Percentiles rank a stretch among this genome's conserved stretches.
Conservation (phyloP, 1,140 invertebrate species). For the Philaenus spumarius region DNA sequence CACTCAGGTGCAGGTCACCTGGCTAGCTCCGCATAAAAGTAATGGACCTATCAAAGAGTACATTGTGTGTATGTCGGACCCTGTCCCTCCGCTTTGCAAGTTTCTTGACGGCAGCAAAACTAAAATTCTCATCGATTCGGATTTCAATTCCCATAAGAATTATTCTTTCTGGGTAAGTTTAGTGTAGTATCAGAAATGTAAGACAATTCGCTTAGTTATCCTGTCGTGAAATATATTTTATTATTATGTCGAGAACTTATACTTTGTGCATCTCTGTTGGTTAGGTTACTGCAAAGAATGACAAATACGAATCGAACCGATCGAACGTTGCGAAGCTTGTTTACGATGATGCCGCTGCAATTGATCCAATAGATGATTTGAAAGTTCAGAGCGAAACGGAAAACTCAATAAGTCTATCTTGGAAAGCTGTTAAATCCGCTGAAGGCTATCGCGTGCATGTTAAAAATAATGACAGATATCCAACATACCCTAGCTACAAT, state of each 20-base stretch:
- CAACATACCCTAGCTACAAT: constrained; percentile 32
- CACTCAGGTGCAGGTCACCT: constrained; percentile 54
- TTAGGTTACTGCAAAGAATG: constrained; percentile 60
- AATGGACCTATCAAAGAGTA: constrained; percentile 59
- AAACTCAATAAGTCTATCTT: constrained; percentile 48
- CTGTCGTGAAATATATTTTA: no score
- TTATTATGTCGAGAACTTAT: no score
- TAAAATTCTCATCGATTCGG: constrained; percentile 45
- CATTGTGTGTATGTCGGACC: constrained; percentile 53
- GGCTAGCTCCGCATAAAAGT: constrained; percentile 54
- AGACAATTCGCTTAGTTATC: no score
- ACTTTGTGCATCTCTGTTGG: no score
- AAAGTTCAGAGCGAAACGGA: constrained; percentile 43
- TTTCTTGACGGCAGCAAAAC: constrained; percentile 34
- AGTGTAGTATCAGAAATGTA: no score
- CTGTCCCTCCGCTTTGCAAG: constrained; percentile 41
- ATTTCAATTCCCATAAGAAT: constrained; percentile 51
- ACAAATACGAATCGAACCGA: constrained; percentile 45
- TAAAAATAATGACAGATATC: constrained; percentile 45
- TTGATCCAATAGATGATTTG: constrained; percentile 52
- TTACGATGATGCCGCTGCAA: constrained; percentile 53
- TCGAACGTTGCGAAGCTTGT: constrained; percentile 42
- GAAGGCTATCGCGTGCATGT: constrained; percentile 54
- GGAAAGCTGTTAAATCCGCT: constrained; percentile 50
- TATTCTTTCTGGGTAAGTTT: constrained; percentile 72